phyloP scores from a whole-genome alignment of 2,797 vertebrate species.

The Trachurus trachurus region DNA sequence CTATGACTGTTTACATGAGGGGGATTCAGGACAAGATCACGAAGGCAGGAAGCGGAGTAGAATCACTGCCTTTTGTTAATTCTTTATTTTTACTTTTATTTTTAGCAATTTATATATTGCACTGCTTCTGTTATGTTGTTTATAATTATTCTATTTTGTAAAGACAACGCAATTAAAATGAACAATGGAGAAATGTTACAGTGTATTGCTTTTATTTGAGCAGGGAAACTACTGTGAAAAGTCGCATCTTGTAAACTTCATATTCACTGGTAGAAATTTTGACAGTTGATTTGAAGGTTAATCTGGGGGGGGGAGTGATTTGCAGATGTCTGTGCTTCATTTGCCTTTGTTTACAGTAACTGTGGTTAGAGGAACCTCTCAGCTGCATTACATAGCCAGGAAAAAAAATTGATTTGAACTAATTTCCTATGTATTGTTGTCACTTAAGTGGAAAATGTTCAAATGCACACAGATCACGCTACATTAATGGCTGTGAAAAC shows the following conservation, averaged over 20 bases:
- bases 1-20: conserved; percentile 56
- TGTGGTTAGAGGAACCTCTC: too few relatives aligned
- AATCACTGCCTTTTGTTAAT: conserved; percentile 69
- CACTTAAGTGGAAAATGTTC: too few relatives aligned
- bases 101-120: conserved; percentile 74
- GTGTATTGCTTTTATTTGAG: not conserved
- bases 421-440: not conserved
- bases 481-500: too few relatives aligned
- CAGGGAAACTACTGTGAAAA: not conserved
- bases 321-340: too few relatives aligned
- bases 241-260: too few relatives aligned
- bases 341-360: too few relatives aligned
- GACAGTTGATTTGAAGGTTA: too few relatives aligned
- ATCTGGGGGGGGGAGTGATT: too few relatives aligned
- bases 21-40: conserved; percentile 21
- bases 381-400: too few relatives aligned
- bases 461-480: too few relatives aligned
- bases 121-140: conserved; percentile 70
- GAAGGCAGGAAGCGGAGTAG: conserved; percentile 34
- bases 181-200: conserved; percentile 35
- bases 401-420: not conserved
- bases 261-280: too few relatives aligned
- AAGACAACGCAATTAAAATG: conserved; percentile 66
- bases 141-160: conserved; percentile 82
- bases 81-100: conserved; percentile 47